Percentiles rank a stretch among this genome's conserved stretches.
Evolutionary conservation across 2,888 invertebrate genomes (phyloP).

Genomic region (Drosophila acutilabella): DNA sequence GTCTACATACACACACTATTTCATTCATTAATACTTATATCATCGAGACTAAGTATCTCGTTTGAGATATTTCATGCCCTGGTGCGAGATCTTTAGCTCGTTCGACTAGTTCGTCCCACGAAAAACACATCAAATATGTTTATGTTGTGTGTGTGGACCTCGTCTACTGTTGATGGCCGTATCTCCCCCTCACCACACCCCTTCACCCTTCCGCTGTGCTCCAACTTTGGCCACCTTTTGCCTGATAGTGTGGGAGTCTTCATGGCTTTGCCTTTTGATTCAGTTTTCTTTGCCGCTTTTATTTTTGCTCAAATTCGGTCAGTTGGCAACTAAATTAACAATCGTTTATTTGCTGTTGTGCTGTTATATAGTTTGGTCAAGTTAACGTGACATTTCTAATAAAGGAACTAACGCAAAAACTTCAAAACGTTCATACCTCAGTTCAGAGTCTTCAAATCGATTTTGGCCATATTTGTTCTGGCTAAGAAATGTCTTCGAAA

Average conservation of each 20-base stretch:
- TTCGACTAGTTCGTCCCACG: constrained; percentile 78
- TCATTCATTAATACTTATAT: constrained; percentile 35
- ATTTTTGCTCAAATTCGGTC: constrained; percentile 54
- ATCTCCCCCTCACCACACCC: neutral
- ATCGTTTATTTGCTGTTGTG: constrained; percentile 20
- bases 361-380: constrained; percentile 47
- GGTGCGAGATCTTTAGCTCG: constrained; percentile 74
- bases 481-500: constrained; percentile 80
- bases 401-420: constrained; percentile 49
- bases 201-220: neutral
- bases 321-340: constrained; percentile 58
- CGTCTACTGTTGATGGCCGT: constrained; percentile 38
- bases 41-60: constrained; percentile 20
- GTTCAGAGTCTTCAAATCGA: constrained; percentile 57
- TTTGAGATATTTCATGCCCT: constrained; percentile 67
- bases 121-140: constrained; percentile 54
- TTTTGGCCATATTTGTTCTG: constrained; percentile 64
- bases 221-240: constrained; percentile 53
- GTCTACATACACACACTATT: constrained; percentile 20
- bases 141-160: constrained; percentile 53
- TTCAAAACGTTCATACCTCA: constrained; percentile 46
- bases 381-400: constrained; percentile 43
- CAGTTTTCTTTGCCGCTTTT: constrained; percentile 54
- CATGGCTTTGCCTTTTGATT: constrained; percentile 58
- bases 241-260: constrained; percentile 62